Conservation (phyloP, 2,888 invertebrate genomes). For the Leucoptera coffeella region DNA sequence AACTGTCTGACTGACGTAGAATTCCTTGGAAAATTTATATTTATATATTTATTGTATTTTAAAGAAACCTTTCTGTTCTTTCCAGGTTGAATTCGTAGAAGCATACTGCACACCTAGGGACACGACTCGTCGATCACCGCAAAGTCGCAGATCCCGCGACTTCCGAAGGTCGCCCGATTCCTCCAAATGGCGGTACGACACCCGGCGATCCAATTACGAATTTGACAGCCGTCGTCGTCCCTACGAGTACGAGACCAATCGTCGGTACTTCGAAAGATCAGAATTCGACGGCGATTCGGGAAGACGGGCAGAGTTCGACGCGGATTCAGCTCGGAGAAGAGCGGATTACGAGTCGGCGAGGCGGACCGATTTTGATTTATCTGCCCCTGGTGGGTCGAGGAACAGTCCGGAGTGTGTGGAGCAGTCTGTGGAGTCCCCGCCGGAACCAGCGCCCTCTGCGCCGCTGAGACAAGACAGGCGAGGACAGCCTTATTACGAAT, state of each 20-base stretch:
- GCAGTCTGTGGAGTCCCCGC: slow-evolving; percentile 38
- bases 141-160: slow-evolving; percentile 35
- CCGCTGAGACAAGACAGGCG: slow-evolving; percentile 34
- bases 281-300: slow-evolving; percentile 38
- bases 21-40: background rate
- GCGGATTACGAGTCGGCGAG: slow-evolving; percentile 46
- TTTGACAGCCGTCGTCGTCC: slow-evolving; percentile 31
- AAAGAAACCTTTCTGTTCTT: slow-evolving; percentile 14
- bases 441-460: slow-evolving; percentile 44
- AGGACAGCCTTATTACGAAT: slow-evolving; percentile 43
- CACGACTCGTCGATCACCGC: slow-evolving; percentile 46
- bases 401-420: slow-evolving; percentile 43
- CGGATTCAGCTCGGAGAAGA: slow-evolving; percentile 32
- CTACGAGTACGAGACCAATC: slow-evolving; percentile 29
- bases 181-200: slow-evolving; percentile 40
- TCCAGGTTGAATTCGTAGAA: slow-evolving; percentile 66
- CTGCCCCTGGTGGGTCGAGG: slow-evolving; percentile 31
- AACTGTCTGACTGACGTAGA: background rate
- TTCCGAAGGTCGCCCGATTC: slow-evolving; percentile 36
- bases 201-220: slow-evolving; percentile 35
- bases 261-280: slow-evolving; percentile 17
- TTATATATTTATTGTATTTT: too few relatives aligned
- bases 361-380: slow-evolving; percentile 39
- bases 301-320: slow-evolving; percentile 31
- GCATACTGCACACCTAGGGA: slow-evolving; percentile 70